phyloP scores from a whole-genome alignment of 2,888 invertebrate genomes.

The Portevinia maculata region DNA sequence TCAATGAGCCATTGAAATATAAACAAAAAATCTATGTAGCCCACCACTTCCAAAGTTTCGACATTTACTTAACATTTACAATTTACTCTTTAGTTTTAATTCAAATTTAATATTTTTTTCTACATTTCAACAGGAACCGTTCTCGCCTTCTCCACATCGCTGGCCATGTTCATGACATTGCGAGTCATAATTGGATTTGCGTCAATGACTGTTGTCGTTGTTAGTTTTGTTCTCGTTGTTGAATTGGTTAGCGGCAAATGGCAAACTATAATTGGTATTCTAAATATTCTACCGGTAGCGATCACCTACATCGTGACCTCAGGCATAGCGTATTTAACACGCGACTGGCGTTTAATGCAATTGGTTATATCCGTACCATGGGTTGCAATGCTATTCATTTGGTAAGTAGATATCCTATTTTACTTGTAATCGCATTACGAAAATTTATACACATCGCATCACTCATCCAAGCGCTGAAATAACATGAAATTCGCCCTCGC shows the following conservation, averaged over 20 bases:
- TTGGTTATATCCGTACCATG: conserved; percentile 86
- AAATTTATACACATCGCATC: conserved; percentile 1
- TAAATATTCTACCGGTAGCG: conserved; percentile 86
- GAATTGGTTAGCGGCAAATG: conserved; percentile 87
- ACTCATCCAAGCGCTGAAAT: conserved; percentile 6
- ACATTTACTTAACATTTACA: too few species aligned
- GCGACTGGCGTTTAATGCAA: conserved; percentile 84
- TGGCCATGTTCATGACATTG: conserved; percentile 84
- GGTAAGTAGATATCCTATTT: conserved; percentile 81
- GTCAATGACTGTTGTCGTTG: conserved; percentile 86
- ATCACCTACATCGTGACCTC: conserved; percentile 85
- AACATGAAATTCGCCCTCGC: conserved; percentile 2
- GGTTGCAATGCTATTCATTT: conserved; percentile 84
- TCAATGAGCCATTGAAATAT: too few species aligned
- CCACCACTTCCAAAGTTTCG: too few species aligned
- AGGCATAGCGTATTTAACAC: conserved; percentile 85
- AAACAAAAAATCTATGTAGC: too few species aligned
- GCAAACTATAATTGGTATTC: conserved; percentile 86
- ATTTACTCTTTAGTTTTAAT: not conserved
- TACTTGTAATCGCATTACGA: not conserved
- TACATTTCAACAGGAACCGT: conserved; percentile 80
- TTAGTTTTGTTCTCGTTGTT: conserved; percentile 87
- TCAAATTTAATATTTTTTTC: not conserved
- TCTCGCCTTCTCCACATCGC: conserved; percentile 85
- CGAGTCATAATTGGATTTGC: conserved; percentile 86